Evolutionary conservation across 2,797 vertebrate species (phyloP).

Genomic region (Dermochelys coriacea): DNA sequence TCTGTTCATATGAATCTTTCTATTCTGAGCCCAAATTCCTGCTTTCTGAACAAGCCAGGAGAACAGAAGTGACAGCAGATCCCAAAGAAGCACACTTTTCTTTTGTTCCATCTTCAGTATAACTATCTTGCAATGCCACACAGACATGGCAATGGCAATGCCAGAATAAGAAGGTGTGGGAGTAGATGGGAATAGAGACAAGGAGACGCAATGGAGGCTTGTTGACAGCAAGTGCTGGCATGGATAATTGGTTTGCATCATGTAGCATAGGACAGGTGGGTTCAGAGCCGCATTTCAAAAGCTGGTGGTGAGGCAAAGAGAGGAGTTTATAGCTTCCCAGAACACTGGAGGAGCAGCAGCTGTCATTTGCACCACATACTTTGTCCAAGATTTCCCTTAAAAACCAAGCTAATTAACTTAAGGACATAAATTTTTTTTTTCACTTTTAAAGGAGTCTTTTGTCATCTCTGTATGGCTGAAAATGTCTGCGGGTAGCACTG

Average conservation of each 20-base stretch:
- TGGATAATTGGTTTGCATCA: background rate
- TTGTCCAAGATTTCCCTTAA: conserved; percentile 3
- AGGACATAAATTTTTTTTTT: background rate
- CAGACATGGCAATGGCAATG: background rate
- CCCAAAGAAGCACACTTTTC: background rate
- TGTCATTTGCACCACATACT: background rate
- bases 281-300: background rate
- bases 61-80: background rate
- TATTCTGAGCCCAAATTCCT: background rate
- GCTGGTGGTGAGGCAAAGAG: background rate
- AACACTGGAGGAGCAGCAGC: background rate
- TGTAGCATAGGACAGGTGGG: background rate
- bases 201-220: background rate
- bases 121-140: background rate
- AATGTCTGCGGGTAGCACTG: conserved; percentile 22
- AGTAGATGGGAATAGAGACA: background rate
- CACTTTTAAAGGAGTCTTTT: conserved; percentile 49
- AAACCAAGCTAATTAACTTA: conserved; percentile 69
- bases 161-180: background rate
- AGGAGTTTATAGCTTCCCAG: background rate
- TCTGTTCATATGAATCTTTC: background rate
- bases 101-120: background rate
- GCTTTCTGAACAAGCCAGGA: background rate
- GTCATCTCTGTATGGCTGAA: conserved; percentile 42
- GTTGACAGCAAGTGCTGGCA: background rate